Evolutionary conservation across 2,797 vertebrate species (phyloP), one percentile per base, ranked within the genome.

Genomic region (Austrolebias charrua): DNA sequence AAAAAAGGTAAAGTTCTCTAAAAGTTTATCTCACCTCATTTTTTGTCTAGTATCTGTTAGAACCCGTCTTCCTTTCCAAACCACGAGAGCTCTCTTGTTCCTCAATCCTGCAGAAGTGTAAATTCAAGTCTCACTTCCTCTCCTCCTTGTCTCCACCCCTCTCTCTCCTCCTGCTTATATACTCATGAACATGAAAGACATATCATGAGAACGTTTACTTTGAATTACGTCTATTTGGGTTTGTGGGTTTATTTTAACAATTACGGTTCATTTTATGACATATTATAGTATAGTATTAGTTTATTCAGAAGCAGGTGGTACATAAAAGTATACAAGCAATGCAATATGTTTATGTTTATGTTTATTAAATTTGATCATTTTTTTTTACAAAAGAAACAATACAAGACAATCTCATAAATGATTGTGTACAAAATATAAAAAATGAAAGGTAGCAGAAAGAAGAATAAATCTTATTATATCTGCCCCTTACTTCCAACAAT

Each of bases 11-110:
- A 38, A 12, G 35, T 9, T 8, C 11, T 7, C 19, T 13, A 19
- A 19, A 33, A 52, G 52, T 53, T 33, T 40, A 9, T 70, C 89
- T 86, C 76, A 90, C 87, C 87, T 85, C 66, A 82, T 42, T 55
- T 75, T 69, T 71, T 49, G 29, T 54, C 42, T 10, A 48, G 56
- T 28, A 19, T 33, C 28, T 6, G 12, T 63, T 43, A 16, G 63
- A 64, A 52, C 44, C 60, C 29, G 57, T 55, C 38, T 19, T 56
- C 59, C 56, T n/a, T 44, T 19, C 28, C 33, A 59, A 51, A 58
- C 54, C 60, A 31, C 43, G n/a, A 64, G 66, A 20, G 40, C 42
- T 48, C 60, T 72, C 73, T 79, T 28, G 35, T 69, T 80, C 60
- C 63, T 70, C 68, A 50, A 28, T 42, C 64, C 51, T 69, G 66